phyloP scores from a whole-genome alignment of 2,113 vertebrate genomes.

The Spea bombifrons region DNA sequence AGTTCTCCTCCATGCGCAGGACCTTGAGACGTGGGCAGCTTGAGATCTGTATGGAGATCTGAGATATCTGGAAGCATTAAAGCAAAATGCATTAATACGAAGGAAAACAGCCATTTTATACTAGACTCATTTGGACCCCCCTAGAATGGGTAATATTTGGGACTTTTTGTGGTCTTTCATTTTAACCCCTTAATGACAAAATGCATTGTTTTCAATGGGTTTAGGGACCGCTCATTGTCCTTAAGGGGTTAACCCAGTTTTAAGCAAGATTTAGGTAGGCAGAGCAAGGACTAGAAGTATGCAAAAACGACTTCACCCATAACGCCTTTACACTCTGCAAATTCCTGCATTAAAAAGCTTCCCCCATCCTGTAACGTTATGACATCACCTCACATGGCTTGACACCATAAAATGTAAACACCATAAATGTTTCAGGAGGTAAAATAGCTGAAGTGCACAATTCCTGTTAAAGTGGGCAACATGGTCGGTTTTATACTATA shows the following conservation, averaged over 20 bases:
- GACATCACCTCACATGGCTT: no score
- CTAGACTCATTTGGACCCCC: not conserved
- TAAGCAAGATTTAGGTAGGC: not conserved
- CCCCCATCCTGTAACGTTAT: not conserved
- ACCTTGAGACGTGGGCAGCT: slow-evolving; percentile 90
- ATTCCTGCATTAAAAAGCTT: not conserved
- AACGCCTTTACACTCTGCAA: no score
- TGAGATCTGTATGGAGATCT: slow-evolving; percentile 79
- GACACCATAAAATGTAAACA: no score
- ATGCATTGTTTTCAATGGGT: no score
- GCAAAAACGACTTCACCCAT: not conserved
- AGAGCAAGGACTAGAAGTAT: not conserved
- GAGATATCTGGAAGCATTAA: slow-evolving; percentile 76
- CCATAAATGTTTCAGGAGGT: no score
- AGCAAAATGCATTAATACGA: not conserved
- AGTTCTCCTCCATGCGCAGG: slow-evolving; percentile 94
- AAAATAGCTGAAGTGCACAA: no score
- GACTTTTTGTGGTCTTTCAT: not conserved
- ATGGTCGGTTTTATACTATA: no score
- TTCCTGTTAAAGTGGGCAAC: no score
- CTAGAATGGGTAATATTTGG: no score
- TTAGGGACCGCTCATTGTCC: no score
- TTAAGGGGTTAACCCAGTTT: no score
- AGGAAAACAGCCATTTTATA: not conserved
- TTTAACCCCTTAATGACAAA: no score